Conservation (phyloP, 2,888 invertebrate genomes). For the Rhimphoctona megacephalus region DNA sequence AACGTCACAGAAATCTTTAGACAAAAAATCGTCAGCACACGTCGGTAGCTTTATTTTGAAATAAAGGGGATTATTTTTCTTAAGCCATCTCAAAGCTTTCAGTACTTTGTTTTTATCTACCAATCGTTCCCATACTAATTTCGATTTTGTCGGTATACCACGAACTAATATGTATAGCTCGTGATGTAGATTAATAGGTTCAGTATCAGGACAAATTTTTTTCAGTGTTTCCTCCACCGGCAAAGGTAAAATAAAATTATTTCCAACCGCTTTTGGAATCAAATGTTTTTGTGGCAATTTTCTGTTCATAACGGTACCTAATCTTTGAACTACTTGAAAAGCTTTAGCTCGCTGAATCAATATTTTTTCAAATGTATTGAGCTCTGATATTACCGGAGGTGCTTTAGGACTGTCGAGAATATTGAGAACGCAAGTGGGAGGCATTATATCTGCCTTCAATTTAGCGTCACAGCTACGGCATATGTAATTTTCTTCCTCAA, state of each 20-base stretch:
- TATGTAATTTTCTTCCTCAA: conserved; percentile 40
- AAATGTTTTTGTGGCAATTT: conserved; percentile 71
- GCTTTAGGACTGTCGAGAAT: conserved; percentile 58
- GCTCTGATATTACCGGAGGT: conserved; percentile 74
- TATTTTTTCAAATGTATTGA: conserved; percentile 75
- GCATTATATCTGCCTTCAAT: conserved; percentile 70
- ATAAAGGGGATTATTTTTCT: conserved; percentile 75
- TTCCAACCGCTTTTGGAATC: conserved; percentile 69
- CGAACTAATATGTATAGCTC: conserved; percentile 78
- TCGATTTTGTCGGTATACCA: conserved; percentile 75
- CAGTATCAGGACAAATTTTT: conserved; percentile 74
- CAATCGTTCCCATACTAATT: conserved; percentile 74
- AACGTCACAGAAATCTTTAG: conserved; percentile 35
- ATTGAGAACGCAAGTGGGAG: conserved; percentile 75
- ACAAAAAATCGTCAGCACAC: conserved; percentile 55
- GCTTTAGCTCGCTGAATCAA: conserved; percentile 70
- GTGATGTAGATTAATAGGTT: conserved; percentile 75
- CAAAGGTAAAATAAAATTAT: conserved; percentile 67
- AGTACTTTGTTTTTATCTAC: conserved; percentile 76
- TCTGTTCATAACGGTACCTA: conserved; percentile 77
- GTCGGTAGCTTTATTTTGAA: conserved; percentile 72
- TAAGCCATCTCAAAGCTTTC: conserved; percentile 73
- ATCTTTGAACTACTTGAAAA: conserved; percentile 67
- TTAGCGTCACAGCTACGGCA: conserved; percentile 69
- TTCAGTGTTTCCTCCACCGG: conserved; percentile 76